These are phyloP conservation scores for Eunapius fragilis DNA, from an alignment of 37 sponge, comb jelly and placozoan species.

Conservation along the genomic window DNA sequence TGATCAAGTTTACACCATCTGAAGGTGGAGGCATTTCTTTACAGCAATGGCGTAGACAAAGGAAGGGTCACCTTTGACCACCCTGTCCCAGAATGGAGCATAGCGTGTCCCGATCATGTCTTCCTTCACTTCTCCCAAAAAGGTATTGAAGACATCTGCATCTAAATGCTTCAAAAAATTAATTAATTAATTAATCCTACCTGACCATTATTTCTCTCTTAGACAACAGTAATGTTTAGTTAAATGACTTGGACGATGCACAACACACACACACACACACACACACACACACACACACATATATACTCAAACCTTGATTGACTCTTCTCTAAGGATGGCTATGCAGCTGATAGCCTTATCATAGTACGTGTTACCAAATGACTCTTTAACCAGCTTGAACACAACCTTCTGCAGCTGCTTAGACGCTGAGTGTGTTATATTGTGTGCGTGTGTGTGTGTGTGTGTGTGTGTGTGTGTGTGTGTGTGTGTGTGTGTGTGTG, in stretches of 20 bases:
- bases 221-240: not conserved
- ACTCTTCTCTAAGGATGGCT: slow-evolving; percentile 54
- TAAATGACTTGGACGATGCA: not conserved
- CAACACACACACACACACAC: slow-evolving; percentile 2
- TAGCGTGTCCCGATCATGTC: slow-evolving; percentile 67
- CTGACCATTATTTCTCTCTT: not conserved
- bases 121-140: slow-evolving; percentile 57
- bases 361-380: slow-evolving; percentile 77
- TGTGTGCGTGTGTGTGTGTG: not conserved
- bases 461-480: not conserved
- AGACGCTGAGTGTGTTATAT: no score
- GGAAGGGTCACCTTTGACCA: slow-evolving; percentile 36
- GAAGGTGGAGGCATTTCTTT: no score
- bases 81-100: slow-evolving; percentile 70
- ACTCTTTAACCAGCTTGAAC: slow-evolving; percentile 75
- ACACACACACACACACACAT: not conserved
- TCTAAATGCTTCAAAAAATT: slow-evolving; percentile 26
- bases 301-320: slow-evolving; percentile 48
- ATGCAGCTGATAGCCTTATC: slow-evolving; percentile 83
- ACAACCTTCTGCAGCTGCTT: slow-evolving; percentile 74
- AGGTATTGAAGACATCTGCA: slow-evolving; percentile 69
- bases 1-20: slow-evolving; percentile 56
- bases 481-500: not conserved
- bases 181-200: not conserved
- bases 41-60: no score